Percentiles rank a stretch among this genome's conserved stretches.
Conservation (phyloP, 1,140 invertebrate genomes). For the Procambarus clarkii region DNA sequence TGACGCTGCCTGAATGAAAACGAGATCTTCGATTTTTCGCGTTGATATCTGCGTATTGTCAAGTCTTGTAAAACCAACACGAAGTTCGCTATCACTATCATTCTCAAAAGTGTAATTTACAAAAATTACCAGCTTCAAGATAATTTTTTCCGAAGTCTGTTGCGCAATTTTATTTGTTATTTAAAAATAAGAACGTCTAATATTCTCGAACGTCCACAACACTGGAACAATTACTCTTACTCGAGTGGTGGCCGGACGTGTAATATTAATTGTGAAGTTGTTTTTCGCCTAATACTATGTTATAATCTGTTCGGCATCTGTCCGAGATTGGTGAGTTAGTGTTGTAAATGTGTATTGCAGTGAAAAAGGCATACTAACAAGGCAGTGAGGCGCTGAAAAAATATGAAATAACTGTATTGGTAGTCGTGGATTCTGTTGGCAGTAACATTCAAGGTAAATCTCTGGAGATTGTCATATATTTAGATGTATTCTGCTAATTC, state of each 20-base stretch:
- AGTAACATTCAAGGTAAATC: neutral
- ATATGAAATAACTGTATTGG: neutral
- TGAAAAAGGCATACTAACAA: neutral
- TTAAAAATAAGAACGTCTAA: neutral
- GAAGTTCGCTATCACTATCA: neutral
- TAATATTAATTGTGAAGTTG: neutral
- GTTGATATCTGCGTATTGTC: neutral
- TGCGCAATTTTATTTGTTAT: neutral
- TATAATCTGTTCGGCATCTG: neutral
- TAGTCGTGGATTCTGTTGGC: neutral
- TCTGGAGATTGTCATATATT: neutral
- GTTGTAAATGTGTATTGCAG: neutral
- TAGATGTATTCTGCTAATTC: neutral
- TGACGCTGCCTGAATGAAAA: constrained; percentile 7
- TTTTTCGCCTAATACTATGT: neutral
- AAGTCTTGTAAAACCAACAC: neutral
- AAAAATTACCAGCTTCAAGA: no score
- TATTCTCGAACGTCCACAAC: neutral
- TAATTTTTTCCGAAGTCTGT: no score
- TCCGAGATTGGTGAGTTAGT: constrained; percentile 6
- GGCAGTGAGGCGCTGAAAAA: neutral
- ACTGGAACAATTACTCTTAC: constrained; percentile 11
- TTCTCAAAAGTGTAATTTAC: no score
- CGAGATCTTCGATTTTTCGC: constrained; percentile 4
- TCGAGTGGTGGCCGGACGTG: neutral